Evolutionary conservation across 30 jellyfish, hydroid and myxozoan species (phyloP), one percentile per base, ranked within the genome.

Genomic region (Pelagia noctiluca): DNA sequence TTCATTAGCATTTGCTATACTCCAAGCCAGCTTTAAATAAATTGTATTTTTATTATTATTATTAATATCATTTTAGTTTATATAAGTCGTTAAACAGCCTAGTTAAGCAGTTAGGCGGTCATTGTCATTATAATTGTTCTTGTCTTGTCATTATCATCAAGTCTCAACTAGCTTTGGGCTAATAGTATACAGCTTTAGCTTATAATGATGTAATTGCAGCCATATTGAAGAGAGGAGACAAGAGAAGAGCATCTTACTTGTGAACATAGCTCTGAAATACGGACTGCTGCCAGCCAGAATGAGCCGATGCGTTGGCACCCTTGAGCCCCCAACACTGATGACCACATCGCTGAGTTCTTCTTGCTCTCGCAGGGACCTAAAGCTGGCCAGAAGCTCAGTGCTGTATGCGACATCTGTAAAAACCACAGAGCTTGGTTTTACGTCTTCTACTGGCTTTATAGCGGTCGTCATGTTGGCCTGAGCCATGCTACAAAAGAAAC

Each of bases 271-370:
- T 47, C 96, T 71, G 62, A 94, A 94, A 67, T 94, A 94, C 1
- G 99, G 96, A 79, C 97, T 88, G 85, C 97, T 88, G 1, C 97
- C 97, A 5, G 99, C 95, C 88, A 94, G 70, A 0, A 94, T 83
- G 1, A 84, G 86, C 21, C 88, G 69, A 46, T 94, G 99, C 31
- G 95, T 96, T 25, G 42, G 60, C 69, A 87, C 71, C 26, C 88
- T 48, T 2, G 97, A 13, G 37, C 48, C 62, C 22, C 99, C 97
- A 21, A 94, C 84, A 54, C 78, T 60, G 22, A 94, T 21, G 3
- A 69, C 74, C 36, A 88, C 97, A 61, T 94, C 99, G 50, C 97
- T 88, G 18, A 94, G 89, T 69, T 94, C 97, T 33, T 94, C 97
- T 54, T 88, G 91, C 68, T 76, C 88, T 29, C 99, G 76, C 76